Base-by-base conservation (phyloP, 2,113 vertebrate genomes). In the Pseudopodoces humilis region DNA sequence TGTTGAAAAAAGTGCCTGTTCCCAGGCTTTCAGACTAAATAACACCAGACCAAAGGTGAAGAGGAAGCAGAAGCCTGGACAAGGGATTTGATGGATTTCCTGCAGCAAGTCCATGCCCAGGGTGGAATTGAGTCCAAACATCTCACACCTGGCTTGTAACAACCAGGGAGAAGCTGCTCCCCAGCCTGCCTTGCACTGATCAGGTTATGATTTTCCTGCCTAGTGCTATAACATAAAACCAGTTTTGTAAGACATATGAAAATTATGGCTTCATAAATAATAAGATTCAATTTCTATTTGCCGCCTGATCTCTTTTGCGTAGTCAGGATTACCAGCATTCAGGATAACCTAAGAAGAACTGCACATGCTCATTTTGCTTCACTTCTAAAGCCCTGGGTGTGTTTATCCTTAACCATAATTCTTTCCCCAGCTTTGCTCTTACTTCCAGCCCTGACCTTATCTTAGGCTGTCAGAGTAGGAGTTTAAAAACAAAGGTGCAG, bases 351-450 rank as follows among this genome's bases (percentile, higher is more conserved):
- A 82, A 72, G 13, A 13, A 88, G 49, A 86, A 68, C 44, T 49
- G 37, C 62, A 63, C 4, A 3, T 67, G 47, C 15, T 78, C 9
- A 43, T 81, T 92, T 91, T 70, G 63, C 46, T n/a, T 90, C n/a
- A 62, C 10, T 76, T 80, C 67, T 74, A 20, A 80, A 93, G 67
- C 79, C 22, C 37, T 3, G 6, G 13, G n/a, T 85, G 44, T 69
- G 31, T 86, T 79, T 92, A 77, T 76, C 75, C 63, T 72, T 58
- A 93, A 85, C 9, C 22, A 64, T 76, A 78, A 79, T 72, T 91
- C 65, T 90, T 87, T 69, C 59, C 39, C 15, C 28, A 87, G 79
- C 71, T 92, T 94, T 94, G 75, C n/a, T 88, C 28, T 69, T 80
- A 25, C 18, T 39, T 37, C n/a, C 33, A 79, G 44, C 93, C 78